Conservation (phyloP, 1,140 invertebrate genomes). For the Ganaspis sp. region DNA sequence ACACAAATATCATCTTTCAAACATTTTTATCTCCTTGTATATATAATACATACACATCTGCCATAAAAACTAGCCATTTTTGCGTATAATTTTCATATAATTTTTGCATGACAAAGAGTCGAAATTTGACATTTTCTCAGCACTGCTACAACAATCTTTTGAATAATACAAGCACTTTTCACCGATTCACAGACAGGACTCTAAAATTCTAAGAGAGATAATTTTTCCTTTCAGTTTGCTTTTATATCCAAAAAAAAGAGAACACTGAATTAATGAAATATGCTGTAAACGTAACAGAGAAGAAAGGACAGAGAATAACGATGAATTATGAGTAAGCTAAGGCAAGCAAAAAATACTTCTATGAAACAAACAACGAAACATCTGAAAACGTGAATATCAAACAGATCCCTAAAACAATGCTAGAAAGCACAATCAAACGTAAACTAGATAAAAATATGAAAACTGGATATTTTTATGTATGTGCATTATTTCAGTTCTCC, state of each 20-base stretch:
- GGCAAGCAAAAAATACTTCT: background rate
- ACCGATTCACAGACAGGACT: background rate
- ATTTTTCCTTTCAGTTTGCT: conserved; percentile 5
- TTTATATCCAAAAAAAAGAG: background rate
- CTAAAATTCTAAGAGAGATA: conserved; percentile 10
- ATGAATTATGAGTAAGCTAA: conserved; percentile 15
- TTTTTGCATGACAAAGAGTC: background rate
- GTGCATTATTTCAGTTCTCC: background rate
- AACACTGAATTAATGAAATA: conserved; percentile 17
- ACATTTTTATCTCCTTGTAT: too few relatives aligned
- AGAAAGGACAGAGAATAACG: conserved; percentile 11
- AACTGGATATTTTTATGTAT: background rate
- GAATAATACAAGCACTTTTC: conserved; percentile 2
- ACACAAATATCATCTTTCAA: too few relatives aligned
- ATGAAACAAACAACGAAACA: background rate
- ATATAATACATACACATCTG: too few relatives aligned
- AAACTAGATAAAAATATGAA: background rate
- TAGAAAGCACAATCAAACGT: background rate
- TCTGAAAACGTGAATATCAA: conserved; percentile 4
- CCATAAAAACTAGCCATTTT: background rate
- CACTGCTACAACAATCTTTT: background rate
- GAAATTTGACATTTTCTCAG: background rate
- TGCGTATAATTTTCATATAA: background rate
- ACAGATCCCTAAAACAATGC: background rate
- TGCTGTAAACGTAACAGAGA: conserved; percentile 2